These are phyloP conservation scores for Rutilus rutilus DNA, from an alignment of 2,113 vertebrate species.

Conservation along the genomic window DNA sequence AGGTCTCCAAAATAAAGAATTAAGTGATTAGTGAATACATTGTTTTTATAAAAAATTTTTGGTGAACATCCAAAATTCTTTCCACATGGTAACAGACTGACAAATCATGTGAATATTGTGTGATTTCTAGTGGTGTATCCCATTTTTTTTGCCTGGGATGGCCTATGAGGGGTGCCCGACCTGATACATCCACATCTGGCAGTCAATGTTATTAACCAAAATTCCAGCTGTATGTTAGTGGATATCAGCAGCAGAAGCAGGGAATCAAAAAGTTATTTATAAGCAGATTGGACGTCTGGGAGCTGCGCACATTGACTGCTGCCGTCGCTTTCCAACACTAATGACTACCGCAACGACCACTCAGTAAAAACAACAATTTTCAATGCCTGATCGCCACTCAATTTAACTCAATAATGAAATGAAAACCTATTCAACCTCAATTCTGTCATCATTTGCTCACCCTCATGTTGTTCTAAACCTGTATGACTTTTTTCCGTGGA, in stretches of 20 bases:
- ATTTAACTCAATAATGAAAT: neutral
- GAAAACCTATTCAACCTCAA: neutral
- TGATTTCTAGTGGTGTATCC: neutral
- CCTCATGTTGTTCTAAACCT: neutral
- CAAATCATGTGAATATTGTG: neutral
- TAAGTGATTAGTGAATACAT: neutral
- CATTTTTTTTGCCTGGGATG: neutral
- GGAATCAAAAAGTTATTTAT: neutral
- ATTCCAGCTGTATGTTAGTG: neutral
- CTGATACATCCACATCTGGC: neutral
- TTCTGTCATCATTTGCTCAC: neutral
- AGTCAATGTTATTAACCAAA: neutral
- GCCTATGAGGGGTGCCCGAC: neutral
- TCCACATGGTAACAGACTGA: neutral
- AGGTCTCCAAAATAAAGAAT: constrained; percentile 26
- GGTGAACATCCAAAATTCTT: neutral
- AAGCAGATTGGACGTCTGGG: neutral
- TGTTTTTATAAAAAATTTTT: too few relatives aligned
- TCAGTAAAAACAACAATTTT: neutral
- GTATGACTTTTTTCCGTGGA: neutral
- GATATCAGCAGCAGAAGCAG: neutral
- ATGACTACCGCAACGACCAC: neutral
- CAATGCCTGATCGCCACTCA: neutral
- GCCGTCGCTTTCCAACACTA: neutral
- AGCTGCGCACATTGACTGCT: neutral